phyloP scores from a whole-genome alignment of 1,140 invertebrate genomes.

The Caenorhabditis tropicalis region DNA sequence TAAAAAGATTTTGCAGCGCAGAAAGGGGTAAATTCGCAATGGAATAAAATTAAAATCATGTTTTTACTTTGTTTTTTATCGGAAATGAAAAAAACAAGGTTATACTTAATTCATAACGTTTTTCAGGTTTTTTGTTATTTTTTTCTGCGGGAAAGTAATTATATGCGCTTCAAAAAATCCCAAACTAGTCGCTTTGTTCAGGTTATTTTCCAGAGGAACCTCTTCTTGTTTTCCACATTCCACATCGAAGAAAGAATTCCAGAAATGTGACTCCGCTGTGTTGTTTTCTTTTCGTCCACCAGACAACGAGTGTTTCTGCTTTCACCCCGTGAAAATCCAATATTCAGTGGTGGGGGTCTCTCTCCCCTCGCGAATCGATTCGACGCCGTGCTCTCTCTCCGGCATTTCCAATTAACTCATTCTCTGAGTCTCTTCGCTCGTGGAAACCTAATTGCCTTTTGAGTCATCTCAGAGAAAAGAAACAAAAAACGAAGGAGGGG shows the following conservation, averaged over 20 bases:
- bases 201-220: no score
- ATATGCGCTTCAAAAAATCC: no score
- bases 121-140: no score
- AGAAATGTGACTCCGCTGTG: background rate
- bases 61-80: no score
- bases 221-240: background rate
- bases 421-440: background rate
- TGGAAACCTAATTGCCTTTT: background rate
- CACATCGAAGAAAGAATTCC: no score
- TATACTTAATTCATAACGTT: no score
- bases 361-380: background rate
- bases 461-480: background rate
- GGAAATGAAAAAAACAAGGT: no score
- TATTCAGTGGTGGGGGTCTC: background rate
- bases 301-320: background rate
- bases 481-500: background rate
- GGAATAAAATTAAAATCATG: no score
- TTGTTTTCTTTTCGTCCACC: background rate
- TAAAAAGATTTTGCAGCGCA: no score
- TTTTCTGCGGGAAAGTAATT: no score
- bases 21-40: no score
- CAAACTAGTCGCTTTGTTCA: no score
- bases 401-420: slow-evolving; percentile 6
- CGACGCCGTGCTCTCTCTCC: background rate
- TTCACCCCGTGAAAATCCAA: background rate